Percentiles rank a stretch among this genome's conserved stretches.
Conservation (phyloP, 2,888 invertebrate species). For the Folsomia manolachei region DNA sequence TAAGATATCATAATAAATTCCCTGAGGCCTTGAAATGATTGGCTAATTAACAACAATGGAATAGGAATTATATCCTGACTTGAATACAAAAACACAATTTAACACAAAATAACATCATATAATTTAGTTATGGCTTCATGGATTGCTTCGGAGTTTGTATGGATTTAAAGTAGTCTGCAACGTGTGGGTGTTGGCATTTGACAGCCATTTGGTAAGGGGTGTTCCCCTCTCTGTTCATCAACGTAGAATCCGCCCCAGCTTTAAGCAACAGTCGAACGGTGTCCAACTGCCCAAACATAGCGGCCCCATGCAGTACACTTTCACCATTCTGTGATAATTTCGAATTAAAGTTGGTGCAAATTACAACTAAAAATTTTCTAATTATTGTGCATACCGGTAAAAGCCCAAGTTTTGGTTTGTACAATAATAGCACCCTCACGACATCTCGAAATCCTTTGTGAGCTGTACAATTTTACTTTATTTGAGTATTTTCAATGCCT, state of each 20-base stretch:
- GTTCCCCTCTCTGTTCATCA: constrained; percentile 70
- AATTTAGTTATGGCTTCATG: not conserved
- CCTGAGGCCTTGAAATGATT: not conserved
- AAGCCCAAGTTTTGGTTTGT: constrained; percentile 75
- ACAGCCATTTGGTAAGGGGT: constrained; percentile 63
- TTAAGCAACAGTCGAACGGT: constrained; percentile 73
- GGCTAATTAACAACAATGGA: not conserved
- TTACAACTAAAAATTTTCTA: not conserved
- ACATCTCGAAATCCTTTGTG: constrained; percentile 91
- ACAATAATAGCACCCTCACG: constrained; percentile 75
- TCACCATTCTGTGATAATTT: constrained; percentile 75
- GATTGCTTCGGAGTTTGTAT: not conserved
- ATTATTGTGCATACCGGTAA: constrained; percentile 78
- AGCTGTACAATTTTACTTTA: too few relatives aligned
- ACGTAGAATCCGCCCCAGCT: constrained; percentile 65
- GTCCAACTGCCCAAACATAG: constrained; percentile 78
- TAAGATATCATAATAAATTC: not conserved
- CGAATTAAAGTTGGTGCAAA: constrained; percentile 61
- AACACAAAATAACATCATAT: not conserved
- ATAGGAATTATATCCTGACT: too few relatives aligned
- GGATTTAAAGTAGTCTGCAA: constrained; percentile 59
- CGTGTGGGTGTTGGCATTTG: constrained; percentile 59
- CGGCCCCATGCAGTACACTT: constrained; percentile 84
- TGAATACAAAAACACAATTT: not conserved
- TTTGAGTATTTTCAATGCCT: too few relatives aligned